phyloP scores from a whole-genome alignment of 2,797 vertebrate genomes.

The Taenioides sp. region DNA sequence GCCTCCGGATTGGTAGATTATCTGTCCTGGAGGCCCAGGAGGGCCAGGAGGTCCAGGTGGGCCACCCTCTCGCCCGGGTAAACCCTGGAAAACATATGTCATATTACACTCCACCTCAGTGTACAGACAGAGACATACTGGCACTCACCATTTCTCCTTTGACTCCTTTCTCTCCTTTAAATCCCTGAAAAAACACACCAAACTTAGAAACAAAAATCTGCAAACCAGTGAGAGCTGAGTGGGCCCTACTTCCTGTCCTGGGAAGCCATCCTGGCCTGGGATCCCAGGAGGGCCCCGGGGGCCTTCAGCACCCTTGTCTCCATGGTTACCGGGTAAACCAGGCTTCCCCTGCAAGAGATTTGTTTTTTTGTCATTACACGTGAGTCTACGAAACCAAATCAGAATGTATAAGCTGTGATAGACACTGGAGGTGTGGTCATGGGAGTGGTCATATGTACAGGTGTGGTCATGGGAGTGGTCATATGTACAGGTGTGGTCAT shows the following conservation, averaged over 20 bases:
- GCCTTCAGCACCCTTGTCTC: conserved; percentile 78
- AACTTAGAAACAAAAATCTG: neutral
- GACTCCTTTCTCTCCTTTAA: conserved; percentile 66
- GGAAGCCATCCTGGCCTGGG: conserved; percentile 81
- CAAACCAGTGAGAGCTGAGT: neutral
- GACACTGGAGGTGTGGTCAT: neutral
- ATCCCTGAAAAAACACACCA: conserved; percentile 55
- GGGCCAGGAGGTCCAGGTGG: conserved; percentile 85
- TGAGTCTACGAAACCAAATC: neutral
- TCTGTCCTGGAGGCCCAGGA: conserved; percentile 85
- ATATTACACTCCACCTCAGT: conserved; percentile 38
- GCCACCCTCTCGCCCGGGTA: conserved; percentile 81
- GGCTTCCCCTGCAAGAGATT: conserved; percentile 69
- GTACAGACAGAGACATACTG: neutral
- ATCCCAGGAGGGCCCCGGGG: conserved; percentile 77
- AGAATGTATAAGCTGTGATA: neutral
- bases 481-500: neutral
- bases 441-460: neutral
- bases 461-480: neutral
- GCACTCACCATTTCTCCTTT: conserved; percentile 70
- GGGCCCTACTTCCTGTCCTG: conserved; percentile 76
- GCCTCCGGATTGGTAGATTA: conserved; percentile 50
- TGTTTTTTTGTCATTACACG: neutral
- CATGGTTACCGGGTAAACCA: conserved; percentile 78
- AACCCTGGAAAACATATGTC: conserved; percentile 73